Conservation (phyloP, 2,797 vertebrate genomes). For the Sebastes hubbsi region DNA sequence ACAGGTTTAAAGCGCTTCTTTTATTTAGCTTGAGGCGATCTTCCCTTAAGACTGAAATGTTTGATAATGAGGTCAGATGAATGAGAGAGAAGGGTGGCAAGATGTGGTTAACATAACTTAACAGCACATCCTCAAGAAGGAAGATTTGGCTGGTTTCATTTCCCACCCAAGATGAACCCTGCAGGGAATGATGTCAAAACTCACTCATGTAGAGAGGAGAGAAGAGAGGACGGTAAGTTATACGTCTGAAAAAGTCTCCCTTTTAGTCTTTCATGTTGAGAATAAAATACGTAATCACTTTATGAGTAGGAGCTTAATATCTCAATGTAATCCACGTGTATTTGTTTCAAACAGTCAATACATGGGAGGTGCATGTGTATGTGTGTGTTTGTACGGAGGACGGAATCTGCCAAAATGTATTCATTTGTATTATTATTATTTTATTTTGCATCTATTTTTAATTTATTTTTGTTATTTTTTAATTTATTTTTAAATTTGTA, state of each 20-base stretch:
- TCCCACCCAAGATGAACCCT: neutral
- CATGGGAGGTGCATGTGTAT: neutral
- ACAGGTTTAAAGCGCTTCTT: conserved; percentile 17
- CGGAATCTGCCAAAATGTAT: too few relatives aligned
- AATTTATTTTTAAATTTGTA: too few relatives aligned
- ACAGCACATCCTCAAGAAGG: conserved; percentile 7
- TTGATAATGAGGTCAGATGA: conserved; percentile 54
- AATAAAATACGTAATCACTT: neutral
- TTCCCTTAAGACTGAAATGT: conserved; percentile 26
- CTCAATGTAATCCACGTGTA: neutral
- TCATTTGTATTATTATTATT: too few relatives aligned
- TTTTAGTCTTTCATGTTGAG: neutral
- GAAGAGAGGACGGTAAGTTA: neutral
- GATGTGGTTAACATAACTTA: conserved; percentile 30
- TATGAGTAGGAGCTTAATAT: neutral
- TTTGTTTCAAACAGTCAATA: conserved; percentile 1
- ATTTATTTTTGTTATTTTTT: too few relatives aligned
- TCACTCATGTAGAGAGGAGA: neutral
- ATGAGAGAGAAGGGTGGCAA: conserved; percentile 3
- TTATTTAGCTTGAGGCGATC: conserved; percentile 28
- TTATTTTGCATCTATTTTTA: too few relatives aligned
- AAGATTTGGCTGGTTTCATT: conserved; percentile 5
- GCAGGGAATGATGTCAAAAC: neutral
- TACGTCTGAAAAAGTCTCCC: neutral
- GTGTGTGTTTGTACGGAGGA: neutral